Evolutionary conservation across 2,797 vertebrate genomes (phyloP), one percentile per base, ranked within the genome.

Genomic region (Argentina silus): DNA sequence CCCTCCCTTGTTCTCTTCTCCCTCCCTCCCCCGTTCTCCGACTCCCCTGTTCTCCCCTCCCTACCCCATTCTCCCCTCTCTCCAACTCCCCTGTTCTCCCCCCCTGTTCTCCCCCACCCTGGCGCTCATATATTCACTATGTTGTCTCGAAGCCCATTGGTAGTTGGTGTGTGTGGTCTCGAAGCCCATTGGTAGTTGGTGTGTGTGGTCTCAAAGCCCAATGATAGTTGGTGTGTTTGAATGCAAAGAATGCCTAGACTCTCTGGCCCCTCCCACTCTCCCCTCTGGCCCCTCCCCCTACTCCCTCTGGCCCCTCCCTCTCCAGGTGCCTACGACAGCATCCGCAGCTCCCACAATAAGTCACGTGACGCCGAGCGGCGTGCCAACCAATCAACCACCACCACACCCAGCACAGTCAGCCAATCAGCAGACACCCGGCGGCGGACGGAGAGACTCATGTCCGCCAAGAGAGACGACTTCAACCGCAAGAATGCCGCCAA

Each of bases 261-360:
- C 36, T 53, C 5, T 63, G 9, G 4, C 27, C 59, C 23, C 59
- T 61, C 59, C 27, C 11, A 5, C 6, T 51, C 23, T 44, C 27
- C 11, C 12, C 6, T 51, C 23, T 44, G 7, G 19, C 4, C 12
- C 27, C 17, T 2, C 50, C 27, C 8, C 9, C 4, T 3, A 2
- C 1, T 10, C n/a, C 7, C 23, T n/a, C 19, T 59, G 3, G 10
- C 27, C 47, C 56, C 7, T 21, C 23, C 44, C 8, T 9, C 42
- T 15, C 17, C 67, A 99, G 98, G 98, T 53, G 98, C 97, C 1
- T 99, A 96, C 0, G 97, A 98, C 88, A 99, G 96, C 79, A 95
- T 99, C 80, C 94, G 85, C 15, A 93, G 93, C 76, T 97, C 95
- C 36, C 92, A 96, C 10, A 87, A 92, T 75, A 94, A 91, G 81